Conservation (phyloP, 2,888 invertebrate species). For the Ypsolopha sequella region DNA sequence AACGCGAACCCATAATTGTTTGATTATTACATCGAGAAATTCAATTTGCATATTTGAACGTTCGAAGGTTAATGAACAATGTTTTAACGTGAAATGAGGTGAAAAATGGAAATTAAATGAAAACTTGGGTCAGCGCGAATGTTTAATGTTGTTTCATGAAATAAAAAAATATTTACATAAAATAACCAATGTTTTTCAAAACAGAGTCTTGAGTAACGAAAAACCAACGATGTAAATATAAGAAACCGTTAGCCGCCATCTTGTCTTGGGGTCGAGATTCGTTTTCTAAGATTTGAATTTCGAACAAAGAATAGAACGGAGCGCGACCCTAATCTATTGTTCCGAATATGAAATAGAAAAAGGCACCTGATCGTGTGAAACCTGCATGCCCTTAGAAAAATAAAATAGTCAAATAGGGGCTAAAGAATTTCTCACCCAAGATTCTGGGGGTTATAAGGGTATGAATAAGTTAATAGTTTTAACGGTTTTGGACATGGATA, state of each 20-base stretch:
- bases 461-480: conserved; percentile 32
- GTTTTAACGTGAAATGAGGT: neutral
- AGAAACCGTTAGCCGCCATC: conserved; percentile 32
- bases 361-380: conserved; percentile 52
- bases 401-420: conserved; percentile 8
- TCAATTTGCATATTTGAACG: too few species aligned
- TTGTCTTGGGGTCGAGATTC: conserved; percentile 7
- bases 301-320: conserved; percentile 24
- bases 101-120: too few species aligned
- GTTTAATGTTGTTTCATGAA: too few species aligned
- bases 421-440: conserved; percentile 9
- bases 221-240: neutral
- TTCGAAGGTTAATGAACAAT: neutral
- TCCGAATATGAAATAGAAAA: conserved; percentile 25
- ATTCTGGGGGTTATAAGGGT: conserved; percentile 18
- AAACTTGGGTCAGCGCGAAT: too few species aligned
- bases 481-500: conserved; percentile 29
- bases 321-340: conserved; percentile 25
- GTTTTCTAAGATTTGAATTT: conserved; percentile 26
- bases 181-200: too few species aligned
- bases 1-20: neutral
- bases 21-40: neutral
- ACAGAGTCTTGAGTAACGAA: too few species aligned
- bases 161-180: too few species aligned
- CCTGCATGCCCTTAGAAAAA: conserved; percentile 12